These are phyloP conservation scores for Halcyon senegalensis DNA, from an alignment of 2,113 vertebrate genomes.

Conservation along the genomic window DNA sequence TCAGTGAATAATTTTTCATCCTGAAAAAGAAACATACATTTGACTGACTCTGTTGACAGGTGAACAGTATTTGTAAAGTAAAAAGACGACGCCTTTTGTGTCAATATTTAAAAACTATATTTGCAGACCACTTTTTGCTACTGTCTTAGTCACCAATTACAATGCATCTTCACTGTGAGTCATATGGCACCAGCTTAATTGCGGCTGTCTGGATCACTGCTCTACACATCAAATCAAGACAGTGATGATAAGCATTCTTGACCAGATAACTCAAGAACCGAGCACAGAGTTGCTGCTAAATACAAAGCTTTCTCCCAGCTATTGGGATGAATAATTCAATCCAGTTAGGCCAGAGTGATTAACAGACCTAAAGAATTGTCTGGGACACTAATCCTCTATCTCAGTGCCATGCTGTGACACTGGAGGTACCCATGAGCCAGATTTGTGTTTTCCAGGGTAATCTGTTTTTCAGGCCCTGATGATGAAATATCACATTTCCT, in stretches of 20 bases:
- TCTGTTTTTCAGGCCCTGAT: not conserved
- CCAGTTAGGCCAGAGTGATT: not conserved
- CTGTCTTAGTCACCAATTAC: not conserved
- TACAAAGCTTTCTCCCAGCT: not conserved
- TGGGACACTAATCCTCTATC: not conserved
- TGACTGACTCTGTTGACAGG: not conserved
- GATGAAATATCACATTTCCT: not conserved
- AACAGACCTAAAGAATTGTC: not conserved
- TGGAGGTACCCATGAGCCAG: not conserved
- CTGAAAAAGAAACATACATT: not conserved
- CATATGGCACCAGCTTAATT: conserved; percentile 18
- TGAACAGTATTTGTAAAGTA: not conserved
- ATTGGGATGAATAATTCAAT: conserved; percentile 4
- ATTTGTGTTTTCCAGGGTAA: not conserved
- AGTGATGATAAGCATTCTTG: conserved; percentile 49
- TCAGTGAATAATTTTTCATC: not conserved
- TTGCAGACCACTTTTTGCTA: not conserved
- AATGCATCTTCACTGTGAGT: not conserved
- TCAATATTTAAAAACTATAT: not conserved
- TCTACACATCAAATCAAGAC: not conserved
- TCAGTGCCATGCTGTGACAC: not conserved
- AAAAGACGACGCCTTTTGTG: not conserved
- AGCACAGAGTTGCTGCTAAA: not conserved
- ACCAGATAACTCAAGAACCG: not conserved
- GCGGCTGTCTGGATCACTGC: conserved; percentile 25